Percentiles rank a stretch among this genome's conserved stretches.
phyloP scores from a whole-genome alignment of 2,888 invertebrate genomes.

The Diplolepis rosae region DNA sequence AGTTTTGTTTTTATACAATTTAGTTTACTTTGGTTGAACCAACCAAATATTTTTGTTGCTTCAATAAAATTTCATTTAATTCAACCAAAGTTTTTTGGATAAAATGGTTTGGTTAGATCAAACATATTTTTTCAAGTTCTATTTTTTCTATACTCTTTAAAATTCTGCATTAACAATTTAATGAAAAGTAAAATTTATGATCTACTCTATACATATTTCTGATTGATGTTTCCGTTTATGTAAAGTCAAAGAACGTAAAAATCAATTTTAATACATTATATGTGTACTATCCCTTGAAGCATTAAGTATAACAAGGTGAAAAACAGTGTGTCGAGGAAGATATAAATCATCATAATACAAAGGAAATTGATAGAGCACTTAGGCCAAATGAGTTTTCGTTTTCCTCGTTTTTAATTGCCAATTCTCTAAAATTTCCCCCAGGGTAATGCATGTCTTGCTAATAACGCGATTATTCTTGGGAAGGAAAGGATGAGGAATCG shows the following conservation, averaged over 20 bases:
- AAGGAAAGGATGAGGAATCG: not conserved
- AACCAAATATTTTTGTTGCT: too few relatives aligned
- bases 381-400: constrained; percentile 23
- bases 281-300: not conserved
- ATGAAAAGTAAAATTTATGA: too few relatives aligned
- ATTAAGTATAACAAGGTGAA: not conserved
- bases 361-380: constrained; percentile 20
- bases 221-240: constrained; percentile 16
- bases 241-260: constrained; percentile 2
- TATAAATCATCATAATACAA: constrained; percentile 22
- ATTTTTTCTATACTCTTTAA: too few relatives aligned
- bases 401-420: not conserved
- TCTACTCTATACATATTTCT: too few relatives aligned
- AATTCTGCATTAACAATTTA: too few relatives aligned
- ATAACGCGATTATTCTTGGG: not conserved
- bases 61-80: too few relatives aligned
- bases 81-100: too few relatives aligned
- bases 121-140: too few relatives aligned
- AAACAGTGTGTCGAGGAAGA: constrained; percentile 3
- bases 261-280: constrained; percentile 19
- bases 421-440: not conserved
- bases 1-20: too few relatives aligned
- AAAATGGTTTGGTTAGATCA: too few relatives aligned
- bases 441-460: not conserved
- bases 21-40: too few relatives aligned